phyloP scores from a whole-genome alignment of 2,113 vertebrate genomes.

The Atherinomorus stipes region DNA sequence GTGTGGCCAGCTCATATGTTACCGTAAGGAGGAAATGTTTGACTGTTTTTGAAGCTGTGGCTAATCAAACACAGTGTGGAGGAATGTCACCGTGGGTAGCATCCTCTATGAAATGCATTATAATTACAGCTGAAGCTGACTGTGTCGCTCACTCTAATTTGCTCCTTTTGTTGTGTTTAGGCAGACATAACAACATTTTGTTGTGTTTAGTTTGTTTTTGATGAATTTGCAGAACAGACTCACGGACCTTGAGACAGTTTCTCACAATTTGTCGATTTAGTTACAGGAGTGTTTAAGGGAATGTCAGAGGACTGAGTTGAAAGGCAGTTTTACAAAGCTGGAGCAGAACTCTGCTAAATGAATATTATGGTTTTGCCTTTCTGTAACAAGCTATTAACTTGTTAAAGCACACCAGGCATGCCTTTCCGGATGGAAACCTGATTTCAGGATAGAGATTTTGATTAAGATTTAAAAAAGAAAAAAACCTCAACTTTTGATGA shows the following conservation, averaged over 20 bases:
- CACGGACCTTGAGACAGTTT: not conserved
- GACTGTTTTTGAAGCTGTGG: constrained; percentile 58
- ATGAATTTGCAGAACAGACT: not conserved
- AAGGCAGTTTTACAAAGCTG: no score
- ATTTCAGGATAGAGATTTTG: no score
- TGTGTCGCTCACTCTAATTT: constrained; percentile 29
- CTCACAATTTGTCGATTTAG: no score
- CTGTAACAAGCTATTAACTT: no score
- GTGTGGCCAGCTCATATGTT: constrained; percentile 64
- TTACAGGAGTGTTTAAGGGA: not conserved
- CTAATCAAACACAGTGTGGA: constrained; percentile 58
- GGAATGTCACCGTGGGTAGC: constrained; percentile 39
- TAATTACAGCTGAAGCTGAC: constrained; percentile 46
- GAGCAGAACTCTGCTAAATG: no score
- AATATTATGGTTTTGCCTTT: no score
- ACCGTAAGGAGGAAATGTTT: constrained; percentile 43
- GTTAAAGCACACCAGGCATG: no score
- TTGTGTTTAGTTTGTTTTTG: no score
- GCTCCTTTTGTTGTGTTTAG: not conserved
- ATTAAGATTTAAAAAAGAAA: no score
- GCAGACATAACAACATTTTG: no score
- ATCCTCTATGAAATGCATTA: constrained; percentile 32
- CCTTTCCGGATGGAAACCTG: no score
- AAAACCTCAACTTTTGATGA: no score
- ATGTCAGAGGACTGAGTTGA: not conserved